Percentiles rank a stretch among this genome's conserved stretches.
phyloP scores from a whole-genome alignment of 2,797 vertebrate species.

The Pipistrellus pipistrellus region DNA sequence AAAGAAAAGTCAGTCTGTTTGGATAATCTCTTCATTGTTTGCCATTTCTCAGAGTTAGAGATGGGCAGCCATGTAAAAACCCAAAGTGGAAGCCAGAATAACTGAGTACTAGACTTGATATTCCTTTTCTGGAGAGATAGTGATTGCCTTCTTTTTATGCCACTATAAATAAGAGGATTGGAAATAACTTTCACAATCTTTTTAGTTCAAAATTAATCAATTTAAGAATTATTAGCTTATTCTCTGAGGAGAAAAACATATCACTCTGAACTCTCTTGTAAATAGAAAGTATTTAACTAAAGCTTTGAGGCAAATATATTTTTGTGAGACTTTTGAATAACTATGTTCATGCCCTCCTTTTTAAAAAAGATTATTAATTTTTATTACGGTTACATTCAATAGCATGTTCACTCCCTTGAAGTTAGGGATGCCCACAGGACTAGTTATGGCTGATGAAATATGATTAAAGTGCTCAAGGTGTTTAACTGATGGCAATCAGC shows the following conservation, averaged over 20 bases:
- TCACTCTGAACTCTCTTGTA: not conserved
- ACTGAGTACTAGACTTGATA: not conserved
- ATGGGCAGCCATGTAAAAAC: not conserved
- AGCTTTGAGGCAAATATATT: not conserved
- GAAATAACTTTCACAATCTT: slow-evolving; percentile 5
- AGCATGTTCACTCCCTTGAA: not conserved
- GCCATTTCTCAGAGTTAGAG: not conserved
- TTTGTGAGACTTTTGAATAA: slow-evolving; percentile 17
- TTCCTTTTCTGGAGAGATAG: not conserved
- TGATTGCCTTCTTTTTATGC: not conserved
- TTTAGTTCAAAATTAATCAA: slow-evolving; percentile 2
- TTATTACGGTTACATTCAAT: not conserved
- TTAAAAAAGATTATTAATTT: not conserved
- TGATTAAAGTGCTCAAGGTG: not conserved
- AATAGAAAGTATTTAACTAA: not conserved
- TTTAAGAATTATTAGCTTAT: slow-evolving; percentile 47
- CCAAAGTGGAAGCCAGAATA: not conserved
- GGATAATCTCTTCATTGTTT: not conserved
- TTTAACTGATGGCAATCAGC: not conserved
- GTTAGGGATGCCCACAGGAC: not conserved
- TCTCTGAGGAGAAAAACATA: not conserved
- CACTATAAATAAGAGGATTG: slow-evolving; percentile 12
- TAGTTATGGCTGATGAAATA: not conserved
- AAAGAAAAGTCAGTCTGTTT: not conserved
- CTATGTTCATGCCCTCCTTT: not conserved